A percentile compares a stretch with the other conserved stretches of the same genome.
phyloP scores from a whole-genome alignment of 2,888 invertebrate genomes.

The Troglohyphantes excavatus region DNA sequence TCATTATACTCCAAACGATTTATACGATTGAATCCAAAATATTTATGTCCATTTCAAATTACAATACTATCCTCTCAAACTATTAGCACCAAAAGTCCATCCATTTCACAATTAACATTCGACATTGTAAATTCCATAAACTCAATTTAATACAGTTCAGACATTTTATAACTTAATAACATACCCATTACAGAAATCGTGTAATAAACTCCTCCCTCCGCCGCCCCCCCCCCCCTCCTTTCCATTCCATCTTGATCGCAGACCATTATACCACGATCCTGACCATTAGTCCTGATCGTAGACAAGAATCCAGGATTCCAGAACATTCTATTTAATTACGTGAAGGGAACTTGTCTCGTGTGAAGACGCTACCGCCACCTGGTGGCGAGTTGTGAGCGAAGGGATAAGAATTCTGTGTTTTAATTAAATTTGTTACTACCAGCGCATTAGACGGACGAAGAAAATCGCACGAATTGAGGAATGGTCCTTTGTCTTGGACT shows the following conservation, averaged over 20 bases:
- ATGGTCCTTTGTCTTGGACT: constrained; percentile 25
- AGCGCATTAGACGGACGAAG: not conserved
- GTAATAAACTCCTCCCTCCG: too few species aligned
- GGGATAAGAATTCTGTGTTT: not conserved
- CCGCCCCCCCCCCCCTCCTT: too few species aligned
- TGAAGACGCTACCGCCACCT: not conserved
- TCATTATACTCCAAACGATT: too few species aligned
- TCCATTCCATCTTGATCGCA: too few species aligned
- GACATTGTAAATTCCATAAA: too few species aligned
- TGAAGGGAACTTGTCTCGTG: not conserved
- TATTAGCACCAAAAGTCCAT: too few species aligned
- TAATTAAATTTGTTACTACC: constrained; percentile 20
- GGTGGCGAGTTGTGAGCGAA: not conserved
- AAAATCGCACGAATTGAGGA: not conserved
- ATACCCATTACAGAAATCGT: not conserved
- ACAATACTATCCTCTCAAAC: too few species aligned
- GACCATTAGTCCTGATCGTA: constrained; percentile 3
- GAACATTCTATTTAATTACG: constrained; percentile 29
- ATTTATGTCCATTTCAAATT: too few species aligned
- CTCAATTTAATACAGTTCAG: not conserved
- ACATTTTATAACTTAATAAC: not conserved
- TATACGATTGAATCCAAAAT: too few species aligned
- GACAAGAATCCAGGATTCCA: not conserved
- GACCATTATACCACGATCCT: not conserved
- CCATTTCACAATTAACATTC: too few species aligned